A percentile compares a stretch with the other conserved stretches of the same genome.
Evolutionary conservation across 2,888 invertebrate species (phyloP).

Genomic region (Teleiodes luculella): DNA sequence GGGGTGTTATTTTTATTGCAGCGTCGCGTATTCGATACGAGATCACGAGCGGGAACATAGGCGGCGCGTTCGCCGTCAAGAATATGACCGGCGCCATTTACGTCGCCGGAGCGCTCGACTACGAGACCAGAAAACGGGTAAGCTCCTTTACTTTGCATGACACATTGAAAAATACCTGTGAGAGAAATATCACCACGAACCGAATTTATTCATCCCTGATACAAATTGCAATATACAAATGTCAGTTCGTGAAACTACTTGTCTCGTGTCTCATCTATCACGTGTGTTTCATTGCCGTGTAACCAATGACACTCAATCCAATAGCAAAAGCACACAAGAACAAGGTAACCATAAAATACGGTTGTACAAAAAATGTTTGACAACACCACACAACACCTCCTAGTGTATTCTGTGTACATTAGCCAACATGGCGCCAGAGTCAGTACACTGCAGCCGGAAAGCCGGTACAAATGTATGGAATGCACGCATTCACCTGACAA

Average conservation of each 20-base stretch:
- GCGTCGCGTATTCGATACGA: slow-evolving; percentile 99
- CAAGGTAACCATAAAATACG: too few relatives aligned
- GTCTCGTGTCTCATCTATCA: too few relatives aligned
- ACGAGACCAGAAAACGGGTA: slow-evolving; percentile 97
- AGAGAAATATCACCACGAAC: background rate
- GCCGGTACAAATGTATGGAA: background rate
- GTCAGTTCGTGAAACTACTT: too few relatives aligned
- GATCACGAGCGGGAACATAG: slow-evolving; percentile 99
- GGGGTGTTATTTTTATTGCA: slow-evolving; percentile 63
- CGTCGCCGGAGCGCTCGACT: slow-evolving; percentile 97
- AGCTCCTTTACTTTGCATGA: slow-evolving; percentile 54
- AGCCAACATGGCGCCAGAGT: background rate
- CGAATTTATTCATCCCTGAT: too few relatives aligned
- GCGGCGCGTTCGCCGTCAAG: slow-evolving; percentile 98
- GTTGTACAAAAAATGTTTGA: too few relatives aligned
- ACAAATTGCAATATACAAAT: too few relatives aligned
- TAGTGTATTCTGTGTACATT: background rate
- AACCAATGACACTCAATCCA: too few relatives aligned
- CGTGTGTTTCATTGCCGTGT: too few relatives aligned
- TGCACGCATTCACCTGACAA: slow-evolving; percentile 4
- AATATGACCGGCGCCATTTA: slow-evolving; percentile 99
- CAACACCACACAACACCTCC: background rate
- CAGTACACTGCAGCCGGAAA: background rate
- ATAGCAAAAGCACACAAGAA: too few relatives aligned
- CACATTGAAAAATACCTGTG: background rate